Evolutionary conservation across 30 jellyfish, hydroid and myxozoan genomes (phyloP).

Genomic region (Morbakka virulenta): DNA sequence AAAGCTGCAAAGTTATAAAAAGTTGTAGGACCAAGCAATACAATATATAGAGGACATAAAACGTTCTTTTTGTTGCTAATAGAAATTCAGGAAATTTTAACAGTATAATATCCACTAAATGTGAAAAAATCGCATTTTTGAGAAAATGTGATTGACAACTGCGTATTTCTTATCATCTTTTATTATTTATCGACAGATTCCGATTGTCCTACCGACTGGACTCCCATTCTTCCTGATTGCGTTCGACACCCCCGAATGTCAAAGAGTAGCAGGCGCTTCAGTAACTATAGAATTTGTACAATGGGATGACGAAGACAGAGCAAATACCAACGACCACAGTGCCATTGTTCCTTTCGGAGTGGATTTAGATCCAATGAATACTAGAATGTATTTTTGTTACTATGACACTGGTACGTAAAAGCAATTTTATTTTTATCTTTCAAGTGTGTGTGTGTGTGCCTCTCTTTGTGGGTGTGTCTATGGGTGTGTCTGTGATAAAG

Average conservation of each 20-base stretch:
- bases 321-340: constrained; percentile 75
- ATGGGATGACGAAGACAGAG: constrained; percentile 95
- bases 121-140: background rate
- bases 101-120: too few relatives aligned
- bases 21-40: too few relatives aligned
- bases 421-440: background rate
- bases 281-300: constrained; percentile 56
- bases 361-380: constrained; percentile 62
- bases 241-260: constrained; percentile 74
- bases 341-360: constrained; percentile 66
- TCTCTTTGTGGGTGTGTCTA: background rate
- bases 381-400: constrained; percentile 68
- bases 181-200: too few relatives aligned
- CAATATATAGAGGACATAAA: too few relatives aligned
- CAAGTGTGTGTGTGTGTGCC: background rate
- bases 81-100: background rate
- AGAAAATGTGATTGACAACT: background rate
- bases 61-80: background rate
- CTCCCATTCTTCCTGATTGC: constrained; percentile 77
- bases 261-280: constrained; percentile 61
- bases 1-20: too few relatives aligned
- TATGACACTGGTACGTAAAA: constrained; percentile 64
- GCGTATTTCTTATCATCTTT: background rate
- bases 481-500: background rate
- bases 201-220: constrained; percentile 60